Evolutionary conservation across 2,797 vertebrate species (phyloP).

Genomic region (Eutrigla gurnardus): DNA sequence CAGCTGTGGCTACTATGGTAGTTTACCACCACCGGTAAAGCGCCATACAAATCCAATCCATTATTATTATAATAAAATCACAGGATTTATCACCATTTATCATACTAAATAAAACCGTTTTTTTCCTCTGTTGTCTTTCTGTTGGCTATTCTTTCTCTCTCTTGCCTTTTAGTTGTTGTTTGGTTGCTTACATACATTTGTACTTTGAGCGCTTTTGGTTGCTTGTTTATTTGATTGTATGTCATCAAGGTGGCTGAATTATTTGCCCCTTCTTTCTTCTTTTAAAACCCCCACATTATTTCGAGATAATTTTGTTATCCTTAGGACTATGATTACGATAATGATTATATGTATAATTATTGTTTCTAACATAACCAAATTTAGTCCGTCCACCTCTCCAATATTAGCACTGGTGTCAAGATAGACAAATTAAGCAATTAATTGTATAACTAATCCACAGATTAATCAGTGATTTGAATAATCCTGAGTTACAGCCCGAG

Average conservation of each 20-base stretch:
- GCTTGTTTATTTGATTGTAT: not conserved
- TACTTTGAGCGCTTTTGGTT: not conserved
- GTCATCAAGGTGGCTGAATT: no score
- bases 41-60: no score
- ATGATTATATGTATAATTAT: no score
- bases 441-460: not conserved
- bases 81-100: not conserved
- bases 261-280: not conserved
- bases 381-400: not conserved
- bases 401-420: not conserved
- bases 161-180: not conserved
- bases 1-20: no score
- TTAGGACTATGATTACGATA: not conserved
- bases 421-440: no score
- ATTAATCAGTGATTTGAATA: not conserved
- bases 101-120: not conserved
- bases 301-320: not conserved
- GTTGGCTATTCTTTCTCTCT: not conserved
- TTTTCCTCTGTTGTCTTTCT: not conserved
- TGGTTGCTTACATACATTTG: not conserved
- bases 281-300: not conserved
- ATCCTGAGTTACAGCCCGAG: not conserved
- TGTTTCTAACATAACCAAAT: not conserved
- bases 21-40: no score
- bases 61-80: no score